phyloP scores from a whole-genome alignment of 2,888 invertebrate species.

The Neoitamus cyanurus region DNA sequence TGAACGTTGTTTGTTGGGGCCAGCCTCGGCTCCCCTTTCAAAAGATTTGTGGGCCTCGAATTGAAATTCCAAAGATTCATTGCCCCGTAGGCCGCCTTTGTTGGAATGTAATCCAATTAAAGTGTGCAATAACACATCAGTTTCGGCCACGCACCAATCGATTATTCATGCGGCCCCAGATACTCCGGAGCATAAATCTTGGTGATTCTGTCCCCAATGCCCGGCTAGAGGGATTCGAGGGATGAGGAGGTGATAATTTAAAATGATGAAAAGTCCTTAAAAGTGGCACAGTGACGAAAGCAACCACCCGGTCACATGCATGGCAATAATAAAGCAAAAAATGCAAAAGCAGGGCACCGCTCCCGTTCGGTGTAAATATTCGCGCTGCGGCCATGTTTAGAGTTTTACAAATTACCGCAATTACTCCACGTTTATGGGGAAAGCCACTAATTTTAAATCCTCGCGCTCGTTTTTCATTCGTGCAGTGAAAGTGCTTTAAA shows the following conservation, averaged over 20 bases:
- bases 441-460: constrained; percentile 43
- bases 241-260: neutral
- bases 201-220: neutral
- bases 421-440: constrained; percentile 33
- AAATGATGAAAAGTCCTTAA: neutral
- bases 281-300: neutral
- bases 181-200: neutral
- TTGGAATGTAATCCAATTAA: constrained; percentile 1
- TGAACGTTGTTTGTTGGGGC: neutral
- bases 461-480: constrained; percentile 20
- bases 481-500: constrained; percentile 23
- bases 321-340: neutral
- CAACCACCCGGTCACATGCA: neutral
- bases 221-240: neutral
- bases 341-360: neutral
- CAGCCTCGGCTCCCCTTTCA: neutral
- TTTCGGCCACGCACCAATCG: neutral
- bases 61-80: neutral
- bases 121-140: constrained; percentile 5
- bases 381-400: constrained; percentile 29
- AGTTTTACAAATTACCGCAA: constrained; percentile 35
- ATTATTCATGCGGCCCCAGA: neutral
- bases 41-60: neutral
- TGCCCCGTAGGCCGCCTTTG: neutral
- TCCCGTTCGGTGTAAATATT: constrained; percentile 24